A percentile compares a stretch with the other conserved stretches of the same genome.
Evolutionary conservation across 1,140 invertebrate genomes (phyloP).

Genomic region (Lordiphosa clarofinis): DNA sequence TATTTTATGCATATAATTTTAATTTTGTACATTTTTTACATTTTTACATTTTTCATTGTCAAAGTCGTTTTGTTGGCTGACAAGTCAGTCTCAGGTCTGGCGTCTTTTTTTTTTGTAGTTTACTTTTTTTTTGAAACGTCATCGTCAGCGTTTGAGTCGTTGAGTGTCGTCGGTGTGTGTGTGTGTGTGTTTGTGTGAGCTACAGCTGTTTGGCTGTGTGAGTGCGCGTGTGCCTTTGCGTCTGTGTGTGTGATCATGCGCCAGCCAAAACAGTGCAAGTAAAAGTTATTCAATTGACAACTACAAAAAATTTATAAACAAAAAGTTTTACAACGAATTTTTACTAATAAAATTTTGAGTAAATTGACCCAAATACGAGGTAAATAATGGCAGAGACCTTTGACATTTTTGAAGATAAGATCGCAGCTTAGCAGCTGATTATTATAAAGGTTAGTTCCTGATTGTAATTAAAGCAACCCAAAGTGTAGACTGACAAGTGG

Average conservation of each 20-base stretch:
- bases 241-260: conserved; percentile 36
- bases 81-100: conserved; percentile 38
- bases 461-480: too few relatives aligned
- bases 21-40: not conserved
- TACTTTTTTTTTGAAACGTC: conserved; percentile 60
- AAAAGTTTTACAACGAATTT: not conserved
- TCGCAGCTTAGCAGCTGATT: too few relatives aligned
- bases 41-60: conserved; percentile 40
- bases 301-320: conserved; percentile 38
- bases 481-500: too few relatives aligned
- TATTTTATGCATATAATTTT: conserved; percentile 13
- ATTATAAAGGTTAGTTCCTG: too few relatives aligned
- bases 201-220: conserved; percentile 27
- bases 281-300: conserved; percentile 66
- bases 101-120: conserved; percentile 47
- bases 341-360: too few relatives aligned
- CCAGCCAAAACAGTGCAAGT: conserved; percentile 31
- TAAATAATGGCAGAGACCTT: not conserved
- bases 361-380: not conserved
- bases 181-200: too few relatives aligned
- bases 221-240: conserved; percentile 43
- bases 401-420: too few relatives aligned
- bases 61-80: conserved; percentile 51
- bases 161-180: conserved; percentile 18
- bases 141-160: conserved; percentile 64